A percentile compares a stretch with the other conserved stretches of the same genome.
Conservation (phyloP, 2,888 invertebrate genomes). For the Leuctra nigra region DNA sequence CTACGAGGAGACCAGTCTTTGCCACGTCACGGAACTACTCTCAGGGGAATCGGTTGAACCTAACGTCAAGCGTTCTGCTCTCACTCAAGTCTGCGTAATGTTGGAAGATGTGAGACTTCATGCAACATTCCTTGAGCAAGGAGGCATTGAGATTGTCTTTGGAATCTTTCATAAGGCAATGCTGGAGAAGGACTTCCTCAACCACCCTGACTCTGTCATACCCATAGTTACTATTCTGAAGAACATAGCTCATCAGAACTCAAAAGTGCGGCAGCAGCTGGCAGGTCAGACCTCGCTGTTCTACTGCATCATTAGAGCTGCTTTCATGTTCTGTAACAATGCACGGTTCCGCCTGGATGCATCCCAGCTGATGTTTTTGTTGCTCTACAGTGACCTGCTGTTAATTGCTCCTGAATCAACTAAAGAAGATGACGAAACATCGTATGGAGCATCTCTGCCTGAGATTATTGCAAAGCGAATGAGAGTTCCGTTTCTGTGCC, state of each 20-base stretch:
- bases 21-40: conserved; percentile 42
- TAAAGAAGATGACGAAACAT: conserved; percentile 29
- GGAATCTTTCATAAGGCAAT: conserved; percentile 43
- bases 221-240: conserved; percentile 45
- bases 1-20: conserved; percentile 44
- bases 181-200: conserved; percentile 42
- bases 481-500: conserved; percentile 44
- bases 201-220: conserved; percentile 48
- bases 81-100: conserved; percentile 61
- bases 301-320: conserved; percentile 44
- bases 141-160: conserved; percentile 48
- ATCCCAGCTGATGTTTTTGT: conserved; percentile 44
- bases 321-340: conserved; percentile 49
- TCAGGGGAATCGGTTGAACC: conserved; percentile 48
- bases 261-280: conserved; percentile 51
- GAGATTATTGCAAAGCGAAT: conserved; percentile 40
- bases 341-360: conserved; percentile 45
- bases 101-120: conserved; percentile 55
- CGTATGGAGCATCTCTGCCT: conserved; percentile 41
- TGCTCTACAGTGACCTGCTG: conserved; percentile 45
- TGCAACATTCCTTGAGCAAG: conserved; percentile 49
- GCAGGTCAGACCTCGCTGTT: conserved; percentile 43
- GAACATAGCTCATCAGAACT: conserved; percentile 46
- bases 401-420: conserved; percentile 34
- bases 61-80: conserved; percentile 57